Evolutionary conservation across 2,888 invertebrate genomes (phyloP).

Genomic region (Drosophila putrida): DNA sequence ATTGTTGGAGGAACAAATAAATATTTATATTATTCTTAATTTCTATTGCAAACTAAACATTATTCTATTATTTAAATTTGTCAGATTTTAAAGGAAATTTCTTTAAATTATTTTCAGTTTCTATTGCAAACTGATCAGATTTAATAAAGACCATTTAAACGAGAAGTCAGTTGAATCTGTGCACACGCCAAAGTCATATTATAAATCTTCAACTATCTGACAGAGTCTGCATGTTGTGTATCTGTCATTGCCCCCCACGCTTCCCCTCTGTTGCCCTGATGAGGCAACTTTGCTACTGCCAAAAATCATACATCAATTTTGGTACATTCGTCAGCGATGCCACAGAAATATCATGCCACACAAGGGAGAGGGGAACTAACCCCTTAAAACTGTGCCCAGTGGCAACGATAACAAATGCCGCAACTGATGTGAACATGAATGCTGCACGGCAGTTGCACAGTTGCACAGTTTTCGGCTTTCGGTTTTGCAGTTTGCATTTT

Average conservation of each 20-base stretch:
- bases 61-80: no score
- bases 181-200: conserved; percentile 20
- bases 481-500: conserved; percentile 38
- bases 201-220: conserved; percentile 62
- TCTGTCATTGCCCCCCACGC: conserved; percentile 3
- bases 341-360: conserved; percentile 59
- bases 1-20: neutral
- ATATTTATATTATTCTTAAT: neutral
- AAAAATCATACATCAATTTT: conserved; percentile 78
- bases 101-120: neutral
- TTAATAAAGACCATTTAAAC: conserved; percentile 4
- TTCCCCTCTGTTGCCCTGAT: conserved; percentile 6
- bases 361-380: neutral
- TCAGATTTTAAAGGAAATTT: neutral
- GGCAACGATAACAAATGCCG: conserved; percentile 42
- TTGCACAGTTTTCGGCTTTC: conserved; percentile 17
- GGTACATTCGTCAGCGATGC: conserved; percentile 70
- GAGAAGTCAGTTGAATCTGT: conserved; percentile 23
- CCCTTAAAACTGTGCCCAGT: conserved; percentile 4
- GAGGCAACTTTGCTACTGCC: conserved; percentile 35
- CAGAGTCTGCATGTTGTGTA: conserved; percentile 41
- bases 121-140: conserved; percentile 2
- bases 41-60: conserved; percentile 1
- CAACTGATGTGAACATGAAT: conserved; percentile 32
- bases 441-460: conserved; percentile 27